Evolutionary conservation across 2,888 invertebrate genomes (phyloP), one percentile per base, ranked within the genome.

Genomic region (Plagodis dolabraria): DNA sequence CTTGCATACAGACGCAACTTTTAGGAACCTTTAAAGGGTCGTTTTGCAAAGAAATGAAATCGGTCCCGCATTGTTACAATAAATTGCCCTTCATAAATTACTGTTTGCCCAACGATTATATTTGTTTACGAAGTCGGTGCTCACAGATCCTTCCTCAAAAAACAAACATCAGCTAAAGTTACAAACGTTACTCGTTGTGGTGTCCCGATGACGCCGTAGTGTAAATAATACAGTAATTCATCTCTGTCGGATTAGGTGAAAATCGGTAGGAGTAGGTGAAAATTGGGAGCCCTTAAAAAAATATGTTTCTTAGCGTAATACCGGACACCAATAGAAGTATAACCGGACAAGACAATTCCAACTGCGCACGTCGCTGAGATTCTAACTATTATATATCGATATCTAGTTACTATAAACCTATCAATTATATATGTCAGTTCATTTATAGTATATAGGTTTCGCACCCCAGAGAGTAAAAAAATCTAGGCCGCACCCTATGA

Each of bases 161-260:
- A 52, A 52, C 52, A 52, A 52, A 52, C 52, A 52, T 52, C 50
- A 45, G 47, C 10, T 40, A 46, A 53, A 47, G 40, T 42, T 40
- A 33, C 38, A 42, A 47, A 53, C 45, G 52, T 52, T 45, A 45
- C 11, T 36, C 36, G 45, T n/a, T 44, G 50, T 33, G 7, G 33
- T 51, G 43, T 22, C 22, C 34, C 7, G 45, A 7, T 42, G 34
- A 34, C 7, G 40, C 10, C 33, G 10, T 8, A 49, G 49, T n/a
- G 49, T 49, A 40, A 33, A 7, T 5, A n/a, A n/a, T 8, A 38
- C 5, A 40, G 49, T 49, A 49, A 22, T 11, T 5, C 12, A 35
- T 12, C 35, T 47, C n/a, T 22, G 22, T 22, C 4, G 22, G 4
- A 22, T 1, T 22, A 22, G 1, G 22, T 22, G 22, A 22, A 22